Percentiles rank a stretch among this genome's conserved stretches.
phyloP scores from a whole-genome alignment of 2,888 invertebrate species.

The Timandra comae region DNA sequence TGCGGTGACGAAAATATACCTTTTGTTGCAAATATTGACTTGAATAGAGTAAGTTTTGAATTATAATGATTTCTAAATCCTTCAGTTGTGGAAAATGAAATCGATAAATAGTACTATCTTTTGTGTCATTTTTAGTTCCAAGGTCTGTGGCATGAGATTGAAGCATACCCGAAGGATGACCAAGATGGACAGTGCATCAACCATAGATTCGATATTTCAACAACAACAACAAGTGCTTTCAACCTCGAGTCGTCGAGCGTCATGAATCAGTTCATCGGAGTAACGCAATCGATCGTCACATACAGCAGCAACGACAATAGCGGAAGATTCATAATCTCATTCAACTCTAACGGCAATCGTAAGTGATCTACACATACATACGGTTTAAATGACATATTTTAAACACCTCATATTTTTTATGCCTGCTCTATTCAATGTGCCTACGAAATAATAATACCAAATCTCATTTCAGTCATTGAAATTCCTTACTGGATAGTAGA shows the following conservation, averaged over 20 bases:
- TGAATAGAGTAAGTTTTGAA: constrained; percentile 27
- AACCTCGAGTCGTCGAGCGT: constrained; percentile 35
- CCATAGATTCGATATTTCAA: constrained; percentile 30
- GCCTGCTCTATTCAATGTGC: too few relatives aligned
- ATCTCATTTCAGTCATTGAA: constrained; percentile 23
- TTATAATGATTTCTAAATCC: too few relatives aligned
- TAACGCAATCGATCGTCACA: constrained; percentile 25
- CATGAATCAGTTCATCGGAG: constrained; percentile 24
- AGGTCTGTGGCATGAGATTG: constrained; percentile 45
- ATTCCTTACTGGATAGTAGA: constrained; percentile 74
- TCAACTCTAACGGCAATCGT: constrained; percentile 20
- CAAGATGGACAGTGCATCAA: constrained; percentile 45
- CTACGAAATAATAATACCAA: too few relatives aligned
- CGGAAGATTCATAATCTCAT: constrained; percentile 37
- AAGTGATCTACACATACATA: too few relatives aligned
- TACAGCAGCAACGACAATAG: constrained; percentile 30
- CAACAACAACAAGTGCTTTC: constrained; percentile 23
- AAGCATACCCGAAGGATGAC: constrained; percentile 41
- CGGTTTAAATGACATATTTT: too few relatives aligned
- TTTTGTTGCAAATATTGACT: constrained; percentile 32
- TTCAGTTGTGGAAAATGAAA: too few relatives aligned
- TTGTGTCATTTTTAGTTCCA: constrained; percentile 35
- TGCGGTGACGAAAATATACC: constrained; percentile 44
- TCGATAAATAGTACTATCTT: too few relatives aligned
- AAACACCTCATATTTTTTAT: too few relatives aligned